Evolutionary conservation across 2,113 vertebrate genomes (phyloP).

Genomic region (Semicossyphus pulcher): DNA sequence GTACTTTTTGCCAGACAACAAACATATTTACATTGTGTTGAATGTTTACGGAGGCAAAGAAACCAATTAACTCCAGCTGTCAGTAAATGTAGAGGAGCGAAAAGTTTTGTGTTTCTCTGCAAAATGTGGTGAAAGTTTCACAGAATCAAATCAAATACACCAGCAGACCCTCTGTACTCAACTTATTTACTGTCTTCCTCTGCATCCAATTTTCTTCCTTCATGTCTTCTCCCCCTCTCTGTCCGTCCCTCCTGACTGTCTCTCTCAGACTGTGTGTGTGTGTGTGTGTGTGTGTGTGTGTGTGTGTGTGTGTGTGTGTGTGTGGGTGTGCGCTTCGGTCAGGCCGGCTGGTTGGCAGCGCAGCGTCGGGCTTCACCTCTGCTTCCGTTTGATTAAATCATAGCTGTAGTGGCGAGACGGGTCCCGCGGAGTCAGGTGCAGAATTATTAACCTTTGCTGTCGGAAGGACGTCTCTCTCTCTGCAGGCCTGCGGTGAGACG

Average conservation of each 20-base stretch:
- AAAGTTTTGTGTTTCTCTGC: no score
- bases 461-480: conserved; percentile 66
- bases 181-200: not conserved
- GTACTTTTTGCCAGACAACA: no score
- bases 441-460: conserved; percentile 81
- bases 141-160: no score
- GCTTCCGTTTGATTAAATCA: conserved; percentile 81
- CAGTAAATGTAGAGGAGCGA: not conserved
- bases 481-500: conserved; percentile 64
- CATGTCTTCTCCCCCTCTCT: not conserved
- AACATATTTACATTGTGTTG: no score
- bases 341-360: conserved; percentile 11
- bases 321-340: conserved; percentile 12
- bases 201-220: conserved; percentile 13
- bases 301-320: not conserved
- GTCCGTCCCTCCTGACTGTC: conserved; percentile 27
- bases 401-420: conserved; percentile 51
- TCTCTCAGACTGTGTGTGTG: not conserved
- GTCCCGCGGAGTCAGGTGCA: conserved; percentile 72
- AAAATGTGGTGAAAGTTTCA: not conserved
- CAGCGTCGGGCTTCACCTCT: conserved; percentile 41
- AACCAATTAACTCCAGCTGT: not conserved
- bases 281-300: no score
- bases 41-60: no score
- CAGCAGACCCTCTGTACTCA: not conserved